Conservation (phyloP, 2,113 vertebrate species). For the Kobus ellipsiprymnus region DNA sequence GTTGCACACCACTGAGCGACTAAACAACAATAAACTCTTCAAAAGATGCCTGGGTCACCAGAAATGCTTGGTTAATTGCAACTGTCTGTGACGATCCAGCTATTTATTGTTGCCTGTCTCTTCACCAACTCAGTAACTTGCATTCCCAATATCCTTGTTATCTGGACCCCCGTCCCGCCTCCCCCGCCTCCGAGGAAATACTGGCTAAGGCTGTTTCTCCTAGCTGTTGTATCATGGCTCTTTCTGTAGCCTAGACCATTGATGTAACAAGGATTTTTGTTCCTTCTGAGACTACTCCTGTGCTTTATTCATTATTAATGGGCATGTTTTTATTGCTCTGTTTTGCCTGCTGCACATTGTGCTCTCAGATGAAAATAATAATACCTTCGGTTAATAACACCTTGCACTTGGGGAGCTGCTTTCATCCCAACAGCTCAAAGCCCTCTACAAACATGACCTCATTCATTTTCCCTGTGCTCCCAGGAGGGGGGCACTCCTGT, state of each 20-base stretch:
- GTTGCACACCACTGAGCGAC: neutral
- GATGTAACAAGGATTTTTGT: neutral
- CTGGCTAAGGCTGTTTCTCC: neutral
- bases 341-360: conserved; percentile 36
- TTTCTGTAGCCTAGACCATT: neutral
- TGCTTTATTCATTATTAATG: conserved; percentile 50
- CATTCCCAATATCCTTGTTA: neutral
- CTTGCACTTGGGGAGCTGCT: conserved; percentile 36
- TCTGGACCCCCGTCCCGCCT: rapidly evolving
- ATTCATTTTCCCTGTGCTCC: neutral
- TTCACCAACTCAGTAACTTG: neutral
- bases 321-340: conserved; percentile 46
- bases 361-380: conserved; percentile 65
- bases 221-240: neutral
- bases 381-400: conserved; percentile 63
- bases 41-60: neutral
- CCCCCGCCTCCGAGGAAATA: neutral
- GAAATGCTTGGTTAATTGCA: neutral
- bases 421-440: conserved; percentile 61
- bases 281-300: neutral
- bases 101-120: neutral
- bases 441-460: conserved; percentile 62
- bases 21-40: neutral
- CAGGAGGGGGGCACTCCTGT: neutral
- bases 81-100: neutral